Evolutionary conservation across 2,888 invertebrate genomes (phyloP).

Genomic region (Drosophila emarginata): DNA sequence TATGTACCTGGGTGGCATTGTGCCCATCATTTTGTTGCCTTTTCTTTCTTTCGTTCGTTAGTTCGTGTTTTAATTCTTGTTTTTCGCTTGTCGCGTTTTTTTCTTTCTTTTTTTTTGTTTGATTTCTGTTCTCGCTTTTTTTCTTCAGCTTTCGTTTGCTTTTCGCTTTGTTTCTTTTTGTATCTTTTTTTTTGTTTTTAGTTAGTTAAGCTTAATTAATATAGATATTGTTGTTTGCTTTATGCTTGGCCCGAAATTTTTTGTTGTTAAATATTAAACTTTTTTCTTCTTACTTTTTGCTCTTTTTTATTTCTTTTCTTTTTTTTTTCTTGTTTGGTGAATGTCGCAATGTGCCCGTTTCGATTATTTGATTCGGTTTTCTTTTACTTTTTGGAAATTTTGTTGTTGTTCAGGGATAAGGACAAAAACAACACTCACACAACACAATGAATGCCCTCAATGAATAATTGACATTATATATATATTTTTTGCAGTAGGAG

Average conservation of each 20-base stretch:
- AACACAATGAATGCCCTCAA: conserved; percentile 66
- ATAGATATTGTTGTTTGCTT: conserved; percentile 44
- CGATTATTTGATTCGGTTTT: conserved; percentile 50
- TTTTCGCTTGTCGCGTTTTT: conserved; percentile 19
- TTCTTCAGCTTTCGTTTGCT: conserved; percentile 16
- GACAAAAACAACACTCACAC: conserved; percentile 60
- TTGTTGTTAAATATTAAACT: conserved; percentile 25
- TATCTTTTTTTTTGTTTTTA: conserved; percentile 20
- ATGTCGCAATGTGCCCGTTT: conserved; percentile 81
- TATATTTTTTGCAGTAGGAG: conserved; percentile 26
- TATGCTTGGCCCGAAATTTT: conserved; percentile 21
- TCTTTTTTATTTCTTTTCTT: conserved; percentile 41
- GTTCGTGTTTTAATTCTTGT: conserved; percentile 25
- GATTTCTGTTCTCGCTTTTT: conserved; percentile 26
- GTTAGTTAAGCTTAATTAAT: conserved; percentile 57
- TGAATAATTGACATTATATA: conserved; percentile 68
- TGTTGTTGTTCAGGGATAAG: conserved; percentile 49
- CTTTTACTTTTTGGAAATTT: conserved; percentile 36
- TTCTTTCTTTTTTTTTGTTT: neutral
- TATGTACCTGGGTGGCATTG: conserved; percentile 83
- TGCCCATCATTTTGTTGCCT: conserved; percentile 83
- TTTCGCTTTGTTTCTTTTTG: no score
- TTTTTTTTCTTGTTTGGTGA: conserved; percentile 79
- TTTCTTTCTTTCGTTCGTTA: conserved; percentile 34
- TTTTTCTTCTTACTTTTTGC: conserved; percentile 40